Conservation (phyloP, 2,113 vertebrate species). For the Rallus limicola region DNA sequence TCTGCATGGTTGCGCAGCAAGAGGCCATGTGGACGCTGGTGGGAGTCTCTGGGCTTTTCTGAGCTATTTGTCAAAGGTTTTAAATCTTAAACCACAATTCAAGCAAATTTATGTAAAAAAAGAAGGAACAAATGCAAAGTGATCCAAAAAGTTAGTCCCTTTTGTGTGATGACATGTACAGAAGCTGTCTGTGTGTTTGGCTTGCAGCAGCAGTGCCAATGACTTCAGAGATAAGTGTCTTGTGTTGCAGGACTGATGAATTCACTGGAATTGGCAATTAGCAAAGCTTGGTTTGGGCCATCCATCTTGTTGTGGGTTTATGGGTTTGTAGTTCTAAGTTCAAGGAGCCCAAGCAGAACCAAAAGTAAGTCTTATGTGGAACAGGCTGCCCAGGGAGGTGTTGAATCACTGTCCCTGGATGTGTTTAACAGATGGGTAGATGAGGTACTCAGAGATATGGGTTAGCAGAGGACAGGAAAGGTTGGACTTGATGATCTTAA, state of each 20-base stretch:
- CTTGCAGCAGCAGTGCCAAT: neutral
- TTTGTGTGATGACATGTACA: neutral
- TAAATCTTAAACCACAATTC: no score
- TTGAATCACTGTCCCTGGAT: no score
- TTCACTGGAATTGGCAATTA: neutral
- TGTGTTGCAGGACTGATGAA: neutral
- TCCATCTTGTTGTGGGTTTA: neutral
- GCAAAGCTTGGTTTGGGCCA: neutral
- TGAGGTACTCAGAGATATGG: no score
- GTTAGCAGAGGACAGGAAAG: no score
- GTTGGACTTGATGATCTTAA: no score
- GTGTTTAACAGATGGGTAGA: no score
- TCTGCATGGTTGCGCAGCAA: fast-evolving
- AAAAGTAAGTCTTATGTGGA: neutral
- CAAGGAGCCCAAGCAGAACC: neutral
- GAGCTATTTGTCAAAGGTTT: neutral
- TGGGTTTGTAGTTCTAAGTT: neutral
- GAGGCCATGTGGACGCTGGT: neutral
- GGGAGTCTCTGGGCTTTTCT: neutral
- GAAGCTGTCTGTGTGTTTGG: neutral
- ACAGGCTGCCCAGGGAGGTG: no score
- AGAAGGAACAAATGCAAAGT: neutral
- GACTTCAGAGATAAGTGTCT: neutral
- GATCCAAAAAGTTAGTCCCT: neutral
- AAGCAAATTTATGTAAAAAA: neutral